A percentile compares a stretch with the other conserved stretches of the same genome.
phyloP scores from a whole-genome alignment of 1,140 invertebrate genomes.

The Mesaphorura yosii region DNA sequence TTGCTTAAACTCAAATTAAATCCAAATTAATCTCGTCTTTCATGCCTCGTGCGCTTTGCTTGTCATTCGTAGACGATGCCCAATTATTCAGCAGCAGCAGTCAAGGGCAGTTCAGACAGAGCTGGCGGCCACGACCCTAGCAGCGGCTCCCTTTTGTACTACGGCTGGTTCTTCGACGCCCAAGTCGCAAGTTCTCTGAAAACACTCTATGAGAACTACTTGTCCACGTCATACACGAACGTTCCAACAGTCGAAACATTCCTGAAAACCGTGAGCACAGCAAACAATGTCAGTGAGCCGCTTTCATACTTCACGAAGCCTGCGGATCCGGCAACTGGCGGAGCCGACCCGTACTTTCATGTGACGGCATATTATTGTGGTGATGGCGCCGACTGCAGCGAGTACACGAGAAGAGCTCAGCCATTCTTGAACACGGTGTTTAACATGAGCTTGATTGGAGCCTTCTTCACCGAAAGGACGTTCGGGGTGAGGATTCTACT shows the following conservation, averaged over 20 bases:
- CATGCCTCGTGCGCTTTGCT: too few species aligned
- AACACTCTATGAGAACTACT: conserved; percentile 3
- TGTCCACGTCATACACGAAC: background rate
- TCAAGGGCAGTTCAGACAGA: too few species aligned
- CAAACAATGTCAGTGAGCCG: background rate
- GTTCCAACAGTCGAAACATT: conserved; percentile 11
- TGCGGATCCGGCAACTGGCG: conserved; percentile 16
- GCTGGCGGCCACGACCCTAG: too few species aligned
- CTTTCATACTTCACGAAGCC: conserved; percentile 22
- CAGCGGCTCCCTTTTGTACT: too few species aligned
- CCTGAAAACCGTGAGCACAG: background rate
- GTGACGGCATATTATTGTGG: conserved; percentile 25
- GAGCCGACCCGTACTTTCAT: conserved; percentile 24
- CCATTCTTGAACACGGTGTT: conserved; percentile 3
- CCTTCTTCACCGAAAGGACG: conserved; percentile 18
- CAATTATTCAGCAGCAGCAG: too few species aligned
- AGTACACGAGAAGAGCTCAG: conserved; percentile 1
- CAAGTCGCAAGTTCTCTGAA: conserved; percentile 5
- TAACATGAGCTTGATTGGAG: conserved; percentile 18
- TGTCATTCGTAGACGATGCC: too few species aligned
- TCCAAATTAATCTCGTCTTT: too few species aligned
- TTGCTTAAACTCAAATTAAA: too few species aligned
- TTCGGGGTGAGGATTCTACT: conserved; percentile 22
- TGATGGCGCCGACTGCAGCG: background rate
- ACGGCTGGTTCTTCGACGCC: conserved; percentile 13